phyloP scores from a whole-genome alignment of 23 tunicate genomes.

The Halocynthia roretzi region DNA sequence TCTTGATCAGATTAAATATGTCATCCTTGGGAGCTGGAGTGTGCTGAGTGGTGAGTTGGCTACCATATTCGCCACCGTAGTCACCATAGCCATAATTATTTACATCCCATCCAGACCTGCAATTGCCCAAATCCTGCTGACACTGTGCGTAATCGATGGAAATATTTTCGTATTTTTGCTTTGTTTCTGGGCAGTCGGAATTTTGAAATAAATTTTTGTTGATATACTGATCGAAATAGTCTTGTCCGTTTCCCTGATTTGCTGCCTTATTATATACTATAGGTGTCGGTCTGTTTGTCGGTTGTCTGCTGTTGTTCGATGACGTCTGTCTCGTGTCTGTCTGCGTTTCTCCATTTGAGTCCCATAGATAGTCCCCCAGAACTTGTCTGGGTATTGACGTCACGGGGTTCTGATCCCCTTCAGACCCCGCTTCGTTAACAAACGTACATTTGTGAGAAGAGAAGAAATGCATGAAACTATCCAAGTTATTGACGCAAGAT shows the following conservation, averaged over 20 bases:
- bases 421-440: neutral
- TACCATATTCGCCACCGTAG: too few species aligned
- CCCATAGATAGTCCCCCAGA: too few species aligned
- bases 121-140: conserved; percentile 12
- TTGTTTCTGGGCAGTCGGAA: conserved; percentile 5
- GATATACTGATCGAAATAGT: conserved; percentile 15
- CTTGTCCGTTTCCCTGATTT: neutral
- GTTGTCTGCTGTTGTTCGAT: too few species aligned
- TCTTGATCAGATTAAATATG: too few species aligned
- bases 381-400: too few species aligned
- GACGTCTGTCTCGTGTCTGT: too few species aligned
- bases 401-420: too few species aligned
- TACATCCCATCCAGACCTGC: neutral
- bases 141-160: neutral
- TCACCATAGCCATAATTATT: too few species aligned
- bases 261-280: neutral
- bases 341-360: too few species aligned
- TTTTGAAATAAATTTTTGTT: neutral
- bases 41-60: too few species aligned
- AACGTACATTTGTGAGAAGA: conserved; percentile 2
- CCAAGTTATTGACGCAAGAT: conserved; percentile 15
- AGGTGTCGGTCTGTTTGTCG: neutral
- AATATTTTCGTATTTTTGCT: neutral
- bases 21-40: too few species aligned
- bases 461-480: conserved; percentile 18